Base-by-base conservation (phyloP, 2,113 vertebrate species). In the Xerus inauris region DNA sequence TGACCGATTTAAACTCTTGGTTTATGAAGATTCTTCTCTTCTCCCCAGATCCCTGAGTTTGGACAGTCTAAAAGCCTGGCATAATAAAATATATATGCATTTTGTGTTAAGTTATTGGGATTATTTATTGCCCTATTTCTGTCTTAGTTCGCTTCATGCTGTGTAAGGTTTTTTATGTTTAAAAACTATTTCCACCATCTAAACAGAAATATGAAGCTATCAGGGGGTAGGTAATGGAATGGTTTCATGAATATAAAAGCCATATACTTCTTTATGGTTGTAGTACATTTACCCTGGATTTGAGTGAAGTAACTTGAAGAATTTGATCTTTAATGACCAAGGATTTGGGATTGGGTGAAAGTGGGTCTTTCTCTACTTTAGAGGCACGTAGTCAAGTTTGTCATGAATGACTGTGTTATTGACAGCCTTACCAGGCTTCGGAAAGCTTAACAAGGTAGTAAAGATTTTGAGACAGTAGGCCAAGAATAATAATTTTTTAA, bases 381-480 rank as follows among this genome's bases (percentile, higher is more conserved):
- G 71, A 49, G 45, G 30, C 38, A 22, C 1, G 0, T 71, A n/a
- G 30, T 65, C 57, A 86, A 40, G 10, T 64, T 94, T 26, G 5
- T 65, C 8, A 47, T 67, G n/a, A 89, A 3, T 79, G 38, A 71
- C 26, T 62, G 4, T 67, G 6, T 87, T 42, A 84, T 32, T 83
- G 71, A 65, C 45, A 92, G 64, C 38, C 0, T n/a, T 59, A 54
- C 32, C 45, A 49, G 20, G 51, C 49, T 76, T 90, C 19, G 83
- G 75, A 92, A 89, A 59, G 69, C 49, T 89, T 72, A 89, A 51
- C 26, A 54, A 67, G 77, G 80, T 73, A 57, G 65, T 71, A 89
- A 82, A n/a, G 83, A 91, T 93, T 96, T 96, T 93, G 54, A 96
- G 71, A 89, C n/a, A 54, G 26, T 62, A 86, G n/a, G 19, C 47